A percentile compares a stretch with the other conserved stretches of the same genome.
Evolutionary conservation across 2,797 vertebrate genomes (phyloP).

Genomic region (Potorous gilbertii): DNA sequence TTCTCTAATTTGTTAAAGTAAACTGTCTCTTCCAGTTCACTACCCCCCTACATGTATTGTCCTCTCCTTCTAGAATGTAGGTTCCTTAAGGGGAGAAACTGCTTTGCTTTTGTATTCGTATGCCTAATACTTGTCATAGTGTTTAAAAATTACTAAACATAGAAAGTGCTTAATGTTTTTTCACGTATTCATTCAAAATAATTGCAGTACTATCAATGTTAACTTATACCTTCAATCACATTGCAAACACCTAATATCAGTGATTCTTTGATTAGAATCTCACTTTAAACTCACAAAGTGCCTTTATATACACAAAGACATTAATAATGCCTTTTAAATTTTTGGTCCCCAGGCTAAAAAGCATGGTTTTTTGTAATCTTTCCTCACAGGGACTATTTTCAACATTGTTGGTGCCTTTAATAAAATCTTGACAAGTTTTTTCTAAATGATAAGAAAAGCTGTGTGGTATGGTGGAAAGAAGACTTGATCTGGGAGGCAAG

Average conservation of each 20-base stretch:
- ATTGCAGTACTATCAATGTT: background rate
- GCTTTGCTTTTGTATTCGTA: background rate
- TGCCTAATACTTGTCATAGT: background rate
- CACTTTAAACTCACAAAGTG: background rate
- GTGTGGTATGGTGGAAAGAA: background rate
- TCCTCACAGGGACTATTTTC: background rate
- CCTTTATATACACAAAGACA: background rate
- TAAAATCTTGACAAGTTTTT: too few species aligned
- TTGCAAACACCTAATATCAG: background rate
- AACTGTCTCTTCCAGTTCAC: background rate
- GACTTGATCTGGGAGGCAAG: background rate
- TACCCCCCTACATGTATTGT: background rate
- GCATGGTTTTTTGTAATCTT: background rate
- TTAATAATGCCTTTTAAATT: background rate
- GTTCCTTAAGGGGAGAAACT: background rate
- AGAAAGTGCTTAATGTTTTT: background rate
- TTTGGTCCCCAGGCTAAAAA: background rate
- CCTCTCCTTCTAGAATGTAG: background rate
- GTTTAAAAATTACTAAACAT: background rate
- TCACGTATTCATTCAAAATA: background rate
- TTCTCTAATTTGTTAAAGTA: background rate
- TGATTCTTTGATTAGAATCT: background rate
- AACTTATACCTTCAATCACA: background rate
- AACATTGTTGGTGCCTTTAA: background rate
- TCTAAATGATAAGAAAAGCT: background rate